Percentiles rank a stretch among this genome's conserved stretches.
phyloP scores from a whole-genome alignment of 2,797 vertebrate genomes.

The Nannoperca australis region DNA sequence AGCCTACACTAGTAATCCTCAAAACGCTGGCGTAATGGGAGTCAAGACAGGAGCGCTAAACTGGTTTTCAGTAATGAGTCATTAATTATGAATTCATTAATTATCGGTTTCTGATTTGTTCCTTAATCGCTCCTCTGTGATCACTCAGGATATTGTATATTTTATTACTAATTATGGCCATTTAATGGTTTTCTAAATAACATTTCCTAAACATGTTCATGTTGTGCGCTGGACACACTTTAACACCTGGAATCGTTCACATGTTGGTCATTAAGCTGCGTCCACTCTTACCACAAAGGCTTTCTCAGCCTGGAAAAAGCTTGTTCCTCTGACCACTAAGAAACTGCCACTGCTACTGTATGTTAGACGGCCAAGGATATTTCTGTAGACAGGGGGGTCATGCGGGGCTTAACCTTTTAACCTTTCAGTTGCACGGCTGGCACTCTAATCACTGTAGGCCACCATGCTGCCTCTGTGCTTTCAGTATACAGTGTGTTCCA shows the following conservation, averaged over 20 bases:
- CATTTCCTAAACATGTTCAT: not conserved
- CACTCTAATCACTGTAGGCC: conserved; percentile 32
- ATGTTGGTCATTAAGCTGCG: not conserved
- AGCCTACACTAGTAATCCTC: not conserved
- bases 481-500: not conserved
- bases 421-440: conserved; percentile 33
- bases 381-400: conserved; percentile 21
- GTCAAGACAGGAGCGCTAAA: not conserved
- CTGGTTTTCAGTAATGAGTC: not conserved
- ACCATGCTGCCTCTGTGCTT: conserved; percentile 22
- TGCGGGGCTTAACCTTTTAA: conserved; percentile 15
- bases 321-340: conserved; percentile 5
- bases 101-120: not conserved
- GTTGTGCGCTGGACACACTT: not conserved
- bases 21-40: not conserved
- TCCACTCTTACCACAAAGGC: not conserved
- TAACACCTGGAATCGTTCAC: not conserved
- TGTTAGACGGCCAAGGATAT: conserved; percentile 21
- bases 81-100: not conserved
- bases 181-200: not conserved
- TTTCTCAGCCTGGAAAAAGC: conserved; percentile 3
- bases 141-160: too few species aligned
- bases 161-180: not conserved
- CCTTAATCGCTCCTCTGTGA: not conserved
- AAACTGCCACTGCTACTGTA: conserved; percentile 10